Evolutionary conservation across 2,888 invertebrate genomes (phyloP).

Genomic region (Eupithecia dodoneata): DNA sequence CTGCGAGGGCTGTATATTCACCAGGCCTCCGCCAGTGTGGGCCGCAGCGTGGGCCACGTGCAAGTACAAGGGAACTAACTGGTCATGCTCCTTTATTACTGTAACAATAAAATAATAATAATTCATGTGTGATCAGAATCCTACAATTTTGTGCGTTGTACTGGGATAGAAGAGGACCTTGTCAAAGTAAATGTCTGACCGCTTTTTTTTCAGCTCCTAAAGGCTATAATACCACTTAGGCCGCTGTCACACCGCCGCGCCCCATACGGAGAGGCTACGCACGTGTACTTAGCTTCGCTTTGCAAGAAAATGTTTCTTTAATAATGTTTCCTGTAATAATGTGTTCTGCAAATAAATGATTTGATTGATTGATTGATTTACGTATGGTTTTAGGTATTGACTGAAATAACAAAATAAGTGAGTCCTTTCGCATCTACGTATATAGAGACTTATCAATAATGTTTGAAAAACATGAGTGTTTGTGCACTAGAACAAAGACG

Average conservation of each 20-base stretch:
- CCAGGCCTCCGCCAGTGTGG: conserved; percentile 88
- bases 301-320: no score
- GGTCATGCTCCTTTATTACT: conserved; percentile 84
- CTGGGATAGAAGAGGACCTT: not conserved
- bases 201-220: not conserved
- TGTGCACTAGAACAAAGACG: not conserved
- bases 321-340: not conserved
- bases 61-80: conserved; percentile 87
- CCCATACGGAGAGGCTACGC: no score
- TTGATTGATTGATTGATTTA: no score
- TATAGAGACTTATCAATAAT: no score
- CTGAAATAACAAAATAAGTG: no score
- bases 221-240: no score
- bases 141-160: not conserved
- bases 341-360: no score
- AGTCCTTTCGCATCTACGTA: no score
- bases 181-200: not conserved
- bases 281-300: no score
- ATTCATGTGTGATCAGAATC: not conserved
- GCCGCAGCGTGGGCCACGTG: conserved; percentile 90
- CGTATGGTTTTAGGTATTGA: no score
- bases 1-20: conserved; percentile 87
- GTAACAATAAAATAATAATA: conserved; percentile 37
- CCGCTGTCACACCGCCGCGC: no score
- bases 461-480: no score